Conservation (phyloP, 2,113 vertebrate genomes). For the Phasianus colchicus region DNA sequence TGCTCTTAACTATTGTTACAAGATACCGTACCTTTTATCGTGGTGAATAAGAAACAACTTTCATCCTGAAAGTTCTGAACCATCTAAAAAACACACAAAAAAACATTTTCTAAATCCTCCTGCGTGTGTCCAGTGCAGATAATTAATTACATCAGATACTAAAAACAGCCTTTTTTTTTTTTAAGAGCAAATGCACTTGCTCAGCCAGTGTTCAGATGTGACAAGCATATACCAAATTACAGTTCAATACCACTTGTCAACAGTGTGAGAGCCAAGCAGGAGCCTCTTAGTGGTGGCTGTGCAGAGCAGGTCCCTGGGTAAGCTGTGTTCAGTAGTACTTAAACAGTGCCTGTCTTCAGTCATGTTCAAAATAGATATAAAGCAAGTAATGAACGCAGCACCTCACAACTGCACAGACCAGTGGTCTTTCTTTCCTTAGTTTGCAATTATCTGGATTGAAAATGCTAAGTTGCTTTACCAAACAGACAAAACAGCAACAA, state of each 20-base stretch:
- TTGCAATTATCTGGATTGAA: not conserved
- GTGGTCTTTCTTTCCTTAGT: not conserved
- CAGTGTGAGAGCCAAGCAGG: not conserved
- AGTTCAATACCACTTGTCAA: not conserved
- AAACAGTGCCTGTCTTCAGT: not conserved
- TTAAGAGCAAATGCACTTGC: fast-evolving
- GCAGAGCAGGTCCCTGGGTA: not conserved
- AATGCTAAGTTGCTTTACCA: not conserved
- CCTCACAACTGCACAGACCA: not conserved
- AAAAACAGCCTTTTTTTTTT: not conserved
- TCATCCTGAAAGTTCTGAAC: slow-evolving; percentile 97
- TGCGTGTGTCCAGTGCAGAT: not conserved
- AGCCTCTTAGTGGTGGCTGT: not conserved
- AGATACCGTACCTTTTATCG: slow-evolving; percentile 87
- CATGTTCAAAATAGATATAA: not conserved
- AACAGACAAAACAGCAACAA: not conserved
- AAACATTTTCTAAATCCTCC: not conserved
- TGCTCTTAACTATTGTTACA: not conserved
- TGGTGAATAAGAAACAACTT: slow-evolving; percentile 95
- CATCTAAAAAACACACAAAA: slow-evolving; percentile 81
- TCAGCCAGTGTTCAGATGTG: not conserved
- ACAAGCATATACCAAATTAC: not conserved
- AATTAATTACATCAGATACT: not conserved
- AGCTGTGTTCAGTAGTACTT: not conserved
- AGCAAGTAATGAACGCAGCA: not conserved